Conservation (phyloP, 2,888 invertebrate species). For the Phyllotreta striolata region DNA sequence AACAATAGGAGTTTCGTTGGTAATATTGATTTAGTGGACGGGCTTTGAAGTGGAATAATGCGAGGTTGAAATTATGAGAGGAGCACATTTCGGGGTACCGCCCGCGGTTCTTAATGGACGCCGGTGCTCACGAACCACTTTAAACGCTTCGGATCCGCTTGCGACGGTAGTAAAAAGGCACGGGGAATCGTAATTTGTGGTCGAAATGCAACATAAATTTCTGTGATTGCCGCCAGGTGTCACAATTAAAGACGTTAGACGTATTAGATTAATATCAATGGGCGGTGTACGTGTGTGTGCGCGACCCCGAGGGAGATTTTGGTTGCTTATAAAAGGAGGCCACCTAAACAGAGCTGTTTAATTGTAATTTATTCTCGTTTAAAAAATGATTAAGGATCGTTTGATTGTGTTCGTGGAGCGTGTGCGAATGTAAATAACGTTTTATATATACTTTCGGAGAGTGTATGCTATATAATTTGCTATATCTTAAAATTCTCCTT, state of each 20-base stretch:
- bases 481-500: too few species aligned
- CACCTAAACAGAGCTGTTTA: conserved; percentile 23
- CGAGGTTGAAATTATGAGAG: conserved; percentile 26
- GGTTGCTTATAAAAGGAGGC: conserved; percentile 17
- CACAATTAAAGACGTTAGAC: conserved; percentile 43
- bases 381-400: conserved; percentile 9
- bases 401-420: neutral
- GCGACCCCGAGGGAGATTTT: conserved; percentile 20
- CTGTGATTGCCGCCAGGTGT: conserved; percentile 42
- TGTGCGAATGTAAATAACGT: too few species aligned
- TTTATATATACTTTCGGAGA: too few species aligned
- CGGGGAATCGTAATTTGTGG: conserved; percentile 43
- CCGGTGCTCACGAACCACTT: conserved; percentile 43
- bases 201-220: conserved; percentile 44
- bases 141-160: conserved; percentile 34
- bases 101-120: conserved; percentile 54
- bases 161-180: conserved; percentile 39
- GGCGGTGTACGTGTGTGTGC: conserved; percentile 21
- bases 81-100: conserved; percentile 49
- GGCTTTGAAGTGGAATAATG: conserved; percentile 4
- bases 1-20: neutral
- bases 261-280: conserved; percentile 44
- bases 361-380: conserved; percentile 24
- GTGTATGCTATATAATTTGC: too few species aligned
- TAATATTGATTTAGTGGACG: conserved; percentile 1